These are phyloP conservation scores for Drosophila bocqueti DNA, from an alignment of 1,140 invertebrate genomes.

Conservation along the genomic window DNA sequence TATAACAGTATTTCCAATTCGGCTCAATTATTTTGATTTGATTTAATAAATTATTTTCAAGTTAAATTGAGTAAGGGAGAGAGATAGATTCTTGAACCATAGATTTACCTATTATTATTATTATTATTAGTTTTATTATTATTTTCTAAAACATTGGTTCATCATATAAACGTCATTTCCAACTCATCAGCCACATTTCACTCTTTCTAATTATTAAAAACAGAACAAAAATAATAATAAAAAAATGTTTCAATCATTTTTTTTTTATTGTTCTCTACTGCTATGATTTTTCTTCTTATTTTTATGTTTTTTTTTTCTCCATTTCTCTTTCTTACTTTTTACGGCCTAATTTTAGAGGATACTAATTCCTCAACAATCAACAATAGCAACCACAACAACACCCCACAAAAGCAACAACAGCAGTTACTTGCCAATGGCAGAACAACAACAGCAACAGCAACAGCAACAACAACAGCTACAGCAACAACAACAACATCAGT, in stretches of 20 bases:
- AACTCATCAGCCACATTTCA: conserved; percentile 1
- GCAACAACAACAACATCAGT: conserved; percentile 2
- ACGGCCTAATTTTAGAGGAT: conserved; percentile 53
- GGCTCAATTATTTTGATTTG: not conserved
- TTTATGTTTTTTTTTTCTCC: conserved; percentile 37
- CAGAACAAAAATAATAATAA: not conserved
- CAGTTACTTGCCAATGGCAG: conserved; percentile 6
- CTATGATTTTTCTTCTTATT: conserved; percentile 38
- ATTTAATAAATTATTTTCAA: not conserved
- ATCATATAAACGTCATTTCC: not conserved
- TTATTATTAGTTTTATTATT: not conserved
- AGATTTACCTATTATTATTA: not conserved
- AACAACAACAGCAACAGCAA: conserved; percentile 26
- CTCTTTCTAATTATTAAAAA: not conserved
- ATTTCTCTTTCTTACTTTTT: conserved; percentile 29
- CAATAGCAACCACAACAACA: conserved; percentile 49
- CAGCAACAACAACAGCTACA: conserved; percentile 3
- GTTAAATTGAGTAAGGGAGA: not conserved
- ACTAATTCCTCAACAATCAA: conserved; percentile 62
- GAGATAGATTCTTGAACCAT: not conserved
- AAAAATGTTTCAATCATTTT: conserved; percentile 1
- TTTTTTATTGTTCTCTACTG: conserved; percentile 14
- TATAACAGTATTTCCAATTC: not conserved
- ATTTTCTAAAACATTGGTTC: not conserved
- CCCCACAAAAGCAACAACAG: conserved; percentile 27